Evolutionary conservation across 2,113 vertebrate species (phyloP), one percentile per base, ranked within the genome.

Genomic region (Ageneiosus marmoratus): DNA sequence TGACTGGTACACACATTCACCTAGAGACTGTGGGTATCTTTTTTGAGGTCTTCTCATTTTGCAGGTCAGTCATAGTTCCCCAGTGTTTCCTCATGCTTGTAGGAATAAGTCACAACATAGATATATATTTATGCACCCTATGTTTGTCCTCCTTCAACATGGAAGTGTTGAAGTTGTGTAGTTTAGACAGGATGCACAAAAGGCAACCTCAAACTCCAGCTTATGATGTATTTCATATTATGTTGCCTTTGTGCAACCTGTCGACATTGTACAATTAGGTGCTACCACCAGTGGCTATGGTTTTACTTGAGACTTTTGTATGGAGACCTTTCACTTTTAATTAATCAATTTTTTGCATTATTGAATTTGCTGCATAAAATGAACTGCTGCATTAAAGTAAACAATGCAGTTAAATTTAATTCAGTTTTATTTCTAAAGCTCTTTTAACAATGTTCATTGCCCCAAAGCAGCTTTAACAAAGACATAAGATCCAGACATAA

Each of bases 101-200:
- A 41, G 37, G 37, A 70, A 24, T 20, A 70, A 44, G 37, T n/a
- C 34, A 41, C 34, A 67, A 16, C 8, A 41, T 20, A 41, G 32
- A 41, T 41, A 22, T 67, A 41, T 69, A 9, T 24, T 69, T 41
- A 41, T 69, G 3, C 32, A 69, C 34, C 20, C 37, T 44, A 41
- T 20, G 44, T 41, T 12, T 69, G 65, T 44, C 65, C 65, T 67
- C 2, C 34, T 69, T 20, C 2, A 51, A 74, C 16, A 16, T 74
- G n/a, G 3, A 29, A 51, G 46, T 73, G n/a, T 27, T 6, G 3
- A 50, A 73, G 7, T 73, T 73, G 44, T 50, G 44, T n/a, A 15
- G 37, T 50, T 51, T 18, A 74, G 44, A 74, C n/a, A 48, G 37
- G 70, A 73, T 15, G 15, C 70, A 73, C n/a, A 74, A 48, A 72